Evolutionary conservation across 2,888 invertebrate genomes (phyloP).

Genomic region (Pachydiplax longipennis): DNA sequence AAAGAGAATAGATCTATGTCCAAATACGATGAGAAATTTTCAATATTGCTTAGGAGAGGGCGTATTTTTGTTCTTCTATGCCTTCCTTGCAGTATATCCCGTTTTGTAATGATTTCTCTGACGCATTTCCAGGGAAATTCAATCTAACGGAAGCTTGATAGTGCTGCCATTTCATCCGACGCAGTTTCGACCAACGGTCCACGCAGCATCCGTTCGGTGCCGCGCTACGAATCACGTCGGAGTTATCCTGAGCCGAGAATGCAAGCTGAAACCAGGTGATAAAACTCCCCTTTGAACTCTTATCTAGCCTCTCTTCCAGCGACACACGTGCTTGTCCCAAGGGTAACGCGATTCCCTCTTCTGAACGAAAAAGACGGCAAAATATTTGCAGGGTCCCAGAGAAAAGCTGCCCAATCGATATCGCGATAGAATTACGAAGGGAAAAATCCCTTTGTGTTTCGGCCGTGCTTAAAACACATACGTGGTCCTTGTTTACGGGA

Average conservation of each 20-base stretch:
- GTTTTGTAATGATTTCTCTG: neutral
- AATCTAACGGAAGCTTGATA: slow-evolving; percentile 59
- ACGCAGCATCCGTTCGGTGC: slow-evolving; percentile 61
- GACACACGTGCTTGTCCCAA: neutral
- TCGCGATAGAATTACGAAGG: no score
- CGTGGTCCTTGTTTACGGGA: no score
- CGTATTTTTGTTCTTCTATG: no score
- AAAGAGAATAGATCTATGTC: no score
- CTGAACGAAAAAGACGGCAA: no score
- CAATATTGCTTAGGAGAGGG: no score
- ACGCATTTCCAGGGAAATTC: slow-evolving; percentile 52
- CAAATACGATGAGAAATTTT: no score
- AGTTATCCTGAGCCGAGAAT: slow-evolving; percentile 59
- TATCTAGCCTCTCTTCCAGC: neutral
- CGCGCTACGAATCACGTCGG: slow-evolving; percentile 61
- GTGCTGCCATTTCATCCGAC: slow-evolving; percentile 60
- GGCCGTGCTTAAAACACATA: no score
- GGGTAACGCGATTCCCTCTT: neutral
- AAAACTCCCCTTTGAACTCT: neutral
- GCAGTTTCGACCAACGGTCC: slow-evolving; percentile 58
- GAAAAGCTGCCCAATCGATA: no score
- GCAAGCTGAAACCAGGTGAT: slow-evolving; percentile 50
- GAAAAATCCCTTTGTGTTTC: no score
- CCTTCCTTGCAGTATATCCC: no score
- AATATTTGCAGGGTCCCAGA: no score